Base-by-base conservation (phyloP, 2,888 invertebrate genomes). In the Drosophila mimica region DNA sequence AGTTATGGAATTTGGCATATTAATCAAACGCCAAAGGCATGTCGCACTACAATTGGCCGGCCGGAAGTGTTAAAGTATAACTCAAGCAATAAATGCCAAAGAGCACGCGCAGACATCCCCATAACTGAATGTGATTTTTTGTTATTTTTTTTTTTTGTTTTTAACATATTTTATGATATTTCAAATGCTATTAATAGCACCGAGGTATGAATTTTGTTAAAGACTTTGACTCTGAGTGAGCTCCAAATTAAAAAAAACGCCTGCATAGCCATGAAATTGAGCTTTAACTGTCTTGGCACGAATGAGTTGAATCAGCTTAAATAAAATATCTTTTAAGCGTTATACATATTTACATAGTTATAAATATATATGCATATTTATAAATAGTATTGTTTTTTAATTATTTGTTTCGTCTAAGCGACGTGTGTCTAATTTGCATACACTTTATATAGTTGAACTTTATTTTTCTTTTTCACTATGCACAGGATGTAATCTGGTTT, bases 181-280 rank as follows among this genome's bases (percentile, higher is more conserved):
- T 66, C 33, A 76, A 76, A 66, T 66, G 61, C 74, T 70, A 69
- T 76, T 71, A 75, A 82, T 82, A 73, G 80, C 62, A 43, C 56
- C 15, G 54, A 63, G 51, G 61, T 60, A 56, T 51, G 34, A 66
- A 36, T 34, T 52, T 25, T 78, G 61, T 28, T 36, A 70, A 56
- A 72, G 70, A 59, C 56, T 65, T 59, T 63, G 57, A 65, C 31
- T 62, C 70, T 57, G 67, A 36, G 31, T 62, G 57, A 67, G 49
- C 46, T 61, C 30, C 34, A 53, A 52, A 40, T 40, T 40, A 13
- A 46, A 59, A 15, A 58, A 68, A 57, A 25, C 57, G 63, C 62
- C 66, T 76, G 69, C 73, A 74, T 77, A 74, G 78, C 78, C 81
- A 74, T 77, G 77, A 77, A 58, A 48, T 58, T 15, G 4, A 49